These are phyloP conservation scores for Therioaphis trifolii DNA, from an alignment of 2,888 invertebrate genomes.

Conservation along the genomic window DNA sequence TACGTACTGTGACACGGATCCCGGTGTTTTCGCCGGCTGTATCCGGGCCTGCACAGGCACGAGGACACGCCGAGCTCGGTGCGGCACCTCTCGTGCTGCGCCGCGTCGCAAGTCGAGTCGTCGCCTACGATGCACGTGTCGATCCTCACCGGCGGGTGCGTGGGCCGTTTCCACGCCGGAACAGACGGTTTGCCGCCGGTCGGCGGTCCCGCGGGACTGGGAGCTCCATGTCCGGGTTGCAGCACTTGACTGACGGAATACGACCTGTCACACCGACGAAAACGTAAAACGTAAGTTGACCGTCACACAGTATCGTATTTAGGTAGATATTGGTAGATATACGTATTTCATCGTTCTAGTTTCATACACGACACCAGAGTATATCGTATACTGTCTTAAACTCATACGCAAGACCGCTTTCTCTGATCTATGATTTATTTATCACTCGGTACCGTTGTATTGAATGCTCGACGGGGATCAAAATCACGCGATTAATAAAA, in stretches of 20 bases:
- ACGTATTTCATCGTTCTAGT: too few species aligned
- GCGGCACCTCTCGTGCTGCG: conserved; percentile 87
- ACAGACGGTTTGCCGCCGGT: conserved; percentile 15
- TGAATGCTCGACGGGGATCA: too few species aligned
- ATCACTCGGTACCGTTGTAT: too few species aligned
- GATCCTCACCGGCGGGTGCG: conserved; percentile 81
- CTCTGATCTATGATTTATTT: too few species aligned
- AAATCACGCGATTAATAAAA: too few species aligned
- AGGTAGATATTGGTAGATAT: too few species aligned
- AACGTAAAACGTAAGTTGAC: too few species aligned
- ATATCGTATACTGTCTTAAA: too few species aligned
- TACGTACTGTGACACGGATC: conserved; percentile 78
- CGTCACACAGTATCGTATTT: too few species aligned
- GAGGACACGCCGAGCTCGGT: conserved; percentile 89
- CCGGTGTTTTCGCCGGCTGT: conserved; percentile 75
- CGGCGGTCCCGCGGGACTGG: not conserved
- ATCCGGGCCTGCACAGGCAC: conserved; percentile 86
- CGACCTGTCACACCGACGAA: conserved; percentile 41
- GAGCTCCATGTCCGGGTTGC: conserved; percentile 37
- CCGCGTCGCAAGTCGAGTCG: conserved; percentile 88
- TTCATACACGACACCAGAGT: too few species aligned
- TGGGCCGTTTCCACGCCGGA: conserved; percentile 71
- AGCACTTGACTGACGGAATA: conserved; percentile 59
- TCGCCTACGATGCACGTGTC: conserved; percentile 95
- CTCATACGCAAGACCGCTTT: too few species aligned